A percentile compares a stretch with the other conserved stretches of the same genome.
Conservation (phyloP, 2,113 vertebrate species). For the Trinectes maculatus region DNA sequence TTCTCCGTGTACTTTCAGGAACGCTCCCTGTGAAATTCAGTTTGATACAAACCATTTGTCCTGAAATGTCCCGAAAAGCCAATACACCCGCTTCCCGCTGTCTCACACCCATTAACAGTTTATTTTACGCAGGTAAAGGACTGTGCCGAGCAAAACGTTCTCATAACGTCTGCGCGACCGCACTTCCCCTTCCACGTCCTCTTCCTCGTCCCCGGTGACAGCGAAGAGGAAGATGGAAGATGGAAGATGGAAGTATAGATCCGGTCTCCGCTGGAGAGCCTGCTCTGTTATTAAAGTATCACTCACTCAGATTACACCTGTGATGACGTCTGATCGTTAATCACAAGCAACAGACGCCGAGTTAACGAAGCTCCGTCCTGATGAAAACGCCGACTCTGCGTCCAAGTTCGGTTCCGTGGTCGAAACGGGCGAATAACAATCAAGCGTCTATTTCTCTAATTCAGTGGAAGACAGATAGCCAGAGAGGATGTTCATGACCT, state of each 20-base stretch:
- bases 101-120: conserved; percentile 45
- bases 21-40: neutral
- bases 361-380: conserved; percentile 65
- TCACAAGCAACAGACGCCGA: conserved; percentile 67
- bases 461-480: conserved; percentile 49
- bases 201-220: conserved; percentile 55
- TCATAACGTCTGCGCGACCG: conserved; percentile 56
- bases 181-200: conserved; percentile 65
- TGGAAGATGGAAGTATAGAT: no score
- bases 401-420: conserved; percentile 41
- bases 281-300: conserved; percentile 80
- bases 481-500: neutral
- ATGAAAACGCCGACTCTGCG: conserved; percentile 38
- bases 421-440: conserved; percentile 59
- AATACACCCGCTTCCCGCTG: conserved; percentile 20
- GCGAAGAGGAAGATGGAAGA: no score
- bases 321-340: conserved; percentile 72
- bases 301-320: conserved; percentile 74
- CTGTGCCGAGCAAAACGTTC: conserved; percentile 53
- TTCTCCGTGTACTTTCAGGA: neutral
- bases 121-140: conserved; percentile 33
- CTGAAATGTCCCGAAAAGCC: conserved; percentile 41
- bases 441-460: conserved; percentile 49
- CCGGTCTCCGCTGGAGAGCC: conserved; percentile 42
- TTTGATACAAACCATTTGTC: conserved; percentile 47